Evolutionary conservation across 2,888 invertebrate species (phyloP), one percentile per base, ranked within the genome.

Genomic region (Ganaspis brasiliensis): DNA sequence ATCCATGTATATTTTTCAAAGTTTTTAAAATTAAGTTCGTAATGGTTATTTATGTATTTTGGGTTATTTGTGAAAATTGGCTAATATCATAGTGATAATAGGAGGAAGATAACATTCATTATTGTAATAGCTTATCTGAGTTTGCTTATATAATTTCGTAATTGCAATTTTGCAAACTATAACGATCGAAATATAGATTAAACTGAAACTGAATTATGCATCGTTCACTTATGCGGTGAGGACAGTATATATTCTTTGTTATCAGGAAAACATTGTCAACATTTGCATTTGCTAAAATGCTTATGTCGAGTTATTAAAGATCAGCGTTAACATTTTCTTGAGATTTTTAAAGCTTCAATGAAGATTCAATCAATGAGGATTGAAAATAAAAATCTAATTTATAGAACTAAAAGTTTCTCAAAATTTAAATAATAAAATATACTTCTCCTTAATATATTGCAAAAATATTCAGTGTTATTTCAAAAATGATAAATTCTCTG

Each of bases 51-150:
- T 49, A 49, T 8, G 49, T 16, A 49, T 49, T 49, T 49, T 16
- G 16, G 2, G 49, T 16, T 49, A 49, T 49, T 16, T 49, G 16
- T 49, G 49, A 49, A 49, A 49, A 49, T 49, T 49, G 49, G 49
- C 16, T 49, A 49, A 49, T 49, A 16, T 16, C 16, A 49, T 16
- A 16, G 16, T 16, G 49, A 49, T 49, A 49, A 49, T 49, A 8
- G 49, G 49, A 3, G 49, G 16, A 49, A 16, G 49, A 49, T 49
- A 49, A 49, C 49, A 49, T 49, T 49, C 49, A 49, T 49, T 49
- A 49, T 49, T 49, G 16, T 49, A 49, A 49, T 49, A 49, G 49
- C 49, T 49, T 49, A 49, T 49, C 49, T 49, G n/a, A 49, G 49
- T 49, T 49, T 16, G 49, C 49, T 49, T 49, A 49, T 16, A 49